Evolutionary conservation across 2,797 vertebrate species (phyloP).

Genomic region (Oophaga sylvatica): DNA sequence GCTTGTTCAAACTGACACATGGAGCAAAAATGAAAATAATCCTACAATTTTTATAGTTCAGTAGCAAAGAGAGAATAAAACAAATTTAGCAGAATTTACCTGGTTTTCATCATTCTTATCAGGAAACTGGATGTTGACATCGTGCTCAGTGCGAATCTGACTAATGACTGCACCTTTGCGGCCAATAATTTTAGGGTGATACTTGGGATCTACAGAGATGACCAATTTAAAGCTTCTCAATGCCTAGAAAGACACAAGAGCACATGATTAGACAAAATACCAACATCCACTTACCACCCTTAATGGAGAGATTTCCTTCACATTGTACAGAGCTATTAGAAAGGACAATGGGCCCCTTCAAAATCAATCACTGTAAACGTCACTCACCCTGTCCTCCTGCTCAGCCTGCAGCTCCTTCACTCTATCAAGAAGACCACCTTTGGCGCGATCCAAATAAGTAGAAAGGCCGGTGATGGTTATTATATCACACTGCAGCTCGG

Average conservation of each 20-base stretch:
- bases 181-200: conserved; percentile 98
- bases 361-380: no score
- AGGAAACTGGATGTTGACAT: conserved; percentile 97
- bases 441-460: conserved; percentile 89
- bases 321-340: no score
- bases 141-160: conserved; percentile 91
- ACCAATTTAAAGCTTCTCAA: conserved; percentile 95
- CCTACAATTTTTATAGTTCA: neutral
- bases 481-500: conserved; percentile 90
- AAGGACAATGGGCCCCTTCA: no score
- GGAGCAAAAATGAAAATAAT: neutral
- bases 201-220: conserved; percentile 95
- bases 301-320: no score
- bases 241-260: conserved; percentile 74
- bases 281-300: neutral
- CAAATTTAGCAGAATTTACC: conserved; percentile 68
- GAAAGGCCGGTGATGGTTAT: conserved; percentile 92
- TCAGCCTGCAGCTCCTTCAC: conserved; percentile 94
- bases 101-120: conserved; percentile 97
- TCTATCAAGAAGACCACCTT: conserved; percentile 88
- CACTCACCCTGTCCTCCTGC: conserved; percentile 92
- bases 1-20: neutral
- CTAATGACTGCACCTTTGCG: conserved; percentile 97
- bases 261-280: neutral
- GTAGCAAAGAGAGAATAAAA: neutral